A percentile compares a stretch with the other conserved stretches of the same genome.
phyloP scores from a whole-genome alignment of 2,888 invertebrate genomes.

The Drosophila colorata region DNA sequence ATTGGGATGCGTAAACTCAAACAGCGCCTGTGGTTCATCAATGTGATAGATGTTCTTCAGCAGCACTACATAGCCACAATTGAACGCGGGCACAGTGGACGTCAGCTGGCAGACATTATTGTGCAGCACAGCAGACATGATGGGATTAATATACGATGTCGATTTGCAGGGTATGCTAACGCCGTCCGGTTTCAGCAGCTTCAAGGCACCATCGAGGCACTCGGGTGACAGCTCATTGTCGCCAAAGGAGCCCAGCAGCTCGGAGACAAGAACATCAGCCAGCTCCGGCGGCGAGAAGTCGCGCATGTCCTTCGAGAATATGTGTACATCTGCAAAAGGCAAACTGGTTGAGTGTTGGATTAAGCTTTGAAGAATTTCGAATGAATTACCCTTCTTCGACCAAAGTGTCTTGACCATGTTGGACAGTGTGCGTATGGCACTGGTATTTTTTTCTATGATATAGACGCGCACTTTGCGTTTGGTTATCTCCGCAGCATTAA shows the following conservation, averaged over 20 bases:
- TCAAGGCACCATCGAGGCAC: conserved; percentile 97
- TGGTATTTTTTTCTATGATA: conserved; percentile 99
- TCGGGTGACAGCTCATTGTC: conserved; percentile 99
- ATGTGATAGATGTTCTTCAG: conserved; percentile 84
- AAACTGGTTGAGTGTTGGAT: not conserved
- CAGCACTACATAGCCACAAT: conserved; percentile 97
- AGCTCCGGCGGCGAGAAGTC: conserved; percentile 92
- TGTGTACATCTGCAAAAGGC: conserved; percentile 87
- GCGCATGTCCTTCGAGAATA: conserved; percentile 95
- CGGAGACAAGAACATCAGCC: conserved; percentile 98
- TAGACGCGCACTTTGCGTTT: conserved; percentile 92
- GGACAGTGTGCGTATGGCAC: conserved; percentile 94
- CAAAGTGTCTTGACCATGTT: conserved; percentile 92
- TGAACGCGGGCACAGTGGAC: conserved; percentile 78
- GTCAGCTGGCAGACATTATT: conserved; percentile 88
- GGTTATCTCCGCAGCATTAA: conserved; percentile 91
- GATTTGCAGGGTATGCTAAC: conserved; percentile 96
- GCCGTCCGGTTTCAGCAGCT: conserved; percentile 93
- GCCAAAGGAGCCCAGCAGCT: conserved; percentile 97
- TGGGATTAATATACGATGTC: conserved; percentile 95
- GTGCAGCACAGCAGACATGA: conserved; percentile 95
- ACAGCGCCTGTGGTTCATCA: conserved; percentile 86
- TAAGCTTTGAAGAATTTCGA: no score
- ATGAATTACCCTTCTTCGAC: conserved; percentile 87
- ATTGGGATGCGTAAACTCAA: conserved; percentile 97